Base-by-base conservation (phyloP, 1,140 invertebrate species). In the Micrasema longulum region DNA sequence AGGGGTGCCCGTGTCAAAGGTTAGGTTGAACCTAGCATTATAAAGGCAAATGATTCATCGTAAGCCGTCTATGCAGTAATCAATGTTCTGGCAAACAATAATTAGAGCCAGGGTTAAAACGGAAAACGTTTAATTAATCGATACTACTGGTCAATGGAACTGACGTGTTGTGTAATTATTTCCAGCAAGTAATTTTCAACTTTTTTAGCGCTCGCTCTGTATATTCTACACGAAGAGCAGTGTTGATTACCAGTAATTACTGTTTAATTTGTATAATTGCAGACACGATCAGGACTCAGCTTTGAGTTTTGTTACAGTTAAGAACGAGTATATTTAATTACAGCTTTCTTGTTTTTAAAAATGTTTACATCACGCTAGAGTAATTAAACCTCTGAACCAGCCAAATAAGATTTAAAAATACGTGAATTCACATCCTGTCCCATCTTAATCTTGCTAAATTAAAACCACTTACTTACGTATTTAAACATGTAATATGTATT, bases 101-200 rank as follows among this genome's bases (percentile, higher is more conserved):
- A 62, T 62, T 62, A 62, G 23, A 43, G 16, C 16, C 16, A 22
- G 36, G 38, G 57, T 62, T 62, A 62, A 41, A 26, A 16, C 16
- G 20, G 45, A 50, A 36, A 9, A n/a, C n/a, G 47, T 50, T 38
- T 66, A 66, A 66, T 66, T 52, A 66, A 66, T 66, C 47, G 64
- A 66, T 53, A 52, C 35, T 23, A 26, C 64, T 18, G 64, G 53
- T 57, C 53, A 57, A 52, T 50, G 26, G 31, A 52, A 48, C 35
- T 66, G 45, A 66, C 64, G 64, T 66, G 64, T 31, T 26, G 67
- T 23, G 45, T 70, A 70, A 70, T 70, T 70, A 70, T 70, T 48
- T 70, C 68, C 57, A 26, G n/a, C 26, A 50, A 70, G 43, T 70
- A 62, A 70, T 63, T 70, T 62, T 23, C 41, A 68, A 57, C 36